phyloP scores from a whole-genome alignment of 2,113 vertebrate genomes.

The Seriola dumerili region DNA sequence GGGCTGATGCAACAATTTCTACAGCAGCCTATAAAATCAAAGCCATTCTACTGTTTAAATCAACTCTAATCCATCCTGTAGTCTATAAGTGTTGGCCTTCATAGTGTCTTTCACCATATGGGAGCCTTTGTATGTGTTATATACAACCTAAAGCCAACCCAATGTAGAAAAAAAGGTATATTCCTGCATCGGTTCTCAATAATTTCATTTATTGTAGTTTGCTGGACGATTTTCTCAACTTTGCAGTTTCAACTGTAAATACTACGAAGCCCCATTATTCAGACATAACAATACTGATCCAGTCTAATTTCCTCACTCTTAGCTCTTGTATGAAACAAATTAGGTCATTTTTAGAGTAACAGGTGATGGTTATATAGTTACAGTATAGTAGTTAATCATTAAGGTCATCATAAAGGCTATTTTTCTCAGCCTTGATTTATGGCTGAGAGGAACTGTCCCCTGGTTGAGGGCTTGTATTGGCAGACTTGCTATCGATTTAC shows the following conservation, averaged over 20 bases:
- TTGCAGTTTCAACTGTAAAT: not conserved
- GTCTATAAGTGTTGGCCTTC: conserved; percentile 16
- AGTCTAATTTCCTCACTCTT: conserved; percentile 1
- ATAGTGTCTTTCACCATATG: not conserved
- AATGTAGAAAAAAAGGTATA: not conserved
- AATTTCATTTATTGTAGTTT: not conserved
- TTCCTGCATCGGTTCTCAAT: not conserved
- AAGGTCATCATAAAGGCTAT: conserved; percentile 34
- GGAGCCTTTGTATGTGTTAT: not conserved
- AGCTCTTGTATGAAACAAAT: not conserved
- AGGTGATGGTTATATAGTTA: conserved; percentile 13
- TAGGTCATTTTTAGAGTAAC: not conserved
- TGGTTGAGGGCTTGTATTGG: conserved; percentile 30
- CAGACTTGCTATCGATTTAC: conserved; percentile 52
- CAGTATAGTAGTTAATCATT: conserved; percentile 22
- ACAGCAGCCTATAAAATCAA: conserved; percentile 47
- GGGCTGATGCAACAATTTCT: conserved; percentile 44
- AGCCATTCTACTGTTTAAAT: conserved; percentile 51
- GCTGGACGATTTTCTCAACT: not conserved
- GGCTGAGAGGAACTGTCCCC: conserved; percentile 9
- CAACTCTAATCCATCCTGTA: conserved; percentile 37
- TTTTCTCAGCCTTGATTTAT: conserved; percentile 25
- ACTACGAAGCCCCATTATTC: not conserved
- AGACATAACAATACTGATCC: too few species aligned
- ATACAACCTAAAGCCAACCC: not conserved